Percentiles rank a stretch among this genome's conserved stretches.
phyloP scores from a whole-genome alignment of 2,113 vertebrate genomes.

The rabbit (Oryctolagus cuniculus) region DNA sequence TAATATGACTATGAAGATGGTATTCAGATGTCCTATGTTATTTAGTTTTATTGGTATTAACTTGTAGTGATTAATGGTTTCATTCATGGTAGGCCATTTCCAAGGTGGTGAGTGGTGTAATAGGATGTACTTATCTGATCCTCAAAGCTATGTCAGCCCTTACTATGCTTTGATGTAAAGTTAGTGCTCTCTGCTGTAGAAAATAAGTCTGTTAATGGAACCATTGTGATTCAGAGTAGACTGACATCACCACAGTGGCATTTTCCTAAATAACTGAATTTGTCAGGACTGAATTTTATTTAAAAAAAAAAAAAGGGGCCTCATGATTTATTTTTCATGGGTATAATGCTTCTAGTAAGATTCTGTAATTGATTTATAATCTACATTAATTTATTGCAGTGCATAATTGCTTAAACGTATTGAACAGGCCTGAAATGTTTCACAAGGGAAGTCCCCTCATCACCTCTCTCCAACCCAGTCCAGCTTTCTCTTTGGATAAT shows the following conservation, averaged over 20 bases:
- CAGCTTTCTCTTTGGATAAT: constrained; percentile 45
- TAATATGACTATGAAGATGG: neutral
- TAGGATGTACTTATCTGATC: neutral
- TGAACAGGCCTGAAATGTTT: constrained; percentile 61
- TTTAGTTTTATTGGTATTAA: neutral
- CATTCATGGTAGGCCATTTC: neutral
- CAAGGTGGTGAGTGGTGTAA: neutral
- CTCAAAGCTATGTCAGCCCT: neutral
- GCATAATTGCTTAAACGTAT: constrained; percentile 64
- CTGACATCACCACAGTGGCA: neutral
- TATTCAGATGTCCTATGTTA: neutral
- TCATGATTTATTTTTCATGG: constrained; percentile 61
- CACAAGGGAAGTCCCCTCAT: neutral
- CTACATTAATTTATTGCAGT: constrained; percentile 61
- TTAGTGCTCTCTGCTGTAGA: neutral
- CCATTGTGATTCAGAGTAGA: constrained; percentile 52
- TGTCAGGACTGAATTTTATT: constrained; percentile 51
- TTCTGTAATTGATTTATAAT: constrained; percentile 75
- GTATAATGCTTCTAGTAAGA: constrained; percentile 48
- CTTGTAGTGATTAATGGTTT: neutral
- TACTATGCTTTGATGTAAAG: neutral
- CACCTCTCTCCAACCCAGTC: no score
- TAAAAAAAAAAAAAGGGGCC: constrained; percentile 34
- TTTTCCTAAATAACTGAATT: constrained; percentile 60
- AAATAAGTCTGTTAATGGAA: neutral